Percentiles rank a stretch among this genome's conserved stretches.
These are phyloP conservation scores for Sylvicapra grimmia DNA, from an alignment of 2,113 vertebrate genomes.

Conservation along the genomic window DNA sequence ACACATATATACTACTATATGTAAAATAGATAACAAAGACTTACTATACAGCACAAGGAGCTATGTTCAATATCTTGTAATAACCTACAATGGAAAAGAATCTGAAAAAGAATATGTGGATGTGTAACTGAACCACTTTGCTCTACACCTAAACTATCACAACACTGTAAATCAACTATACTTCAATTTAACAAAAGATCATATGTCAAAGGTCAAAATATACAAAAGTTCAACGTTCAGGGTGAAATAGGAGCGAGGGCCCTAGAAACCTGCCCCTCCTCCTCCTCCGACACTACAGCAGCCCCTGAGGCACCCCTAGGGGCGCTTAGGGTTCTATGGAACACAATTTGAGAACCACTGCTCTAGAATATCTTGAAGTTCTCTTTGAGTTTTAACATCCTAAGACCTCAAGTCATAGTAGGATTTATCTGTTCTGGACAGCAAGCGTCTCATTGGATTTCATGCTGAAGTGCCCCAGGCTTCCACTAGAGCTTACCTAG, in stretches of 20 bases:
- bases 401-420: neutral
- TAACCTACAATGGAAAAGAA: neutral
- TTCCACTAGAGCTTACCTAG: neutral
- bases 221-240: neutral
- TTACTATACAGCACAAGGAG: neutral
- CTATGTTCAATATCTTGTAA: neutral
- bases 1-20: neutral
- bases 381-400: neutral
- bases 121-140: neutral
- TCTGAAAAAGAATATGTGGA: neutral
- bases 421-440: neutral
- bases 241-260: neutral
- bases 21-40: neutral
- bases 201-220: neutral
- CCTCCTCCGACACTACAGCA: fast-evolving
- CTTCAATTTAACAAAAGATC: neutral
- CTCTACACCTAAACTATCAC: neutral
- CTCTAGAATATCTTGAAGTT: neutral
- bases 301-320: fast-evolving
- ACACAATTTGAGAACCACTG: neutral
- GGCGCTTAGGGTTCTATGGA: neutral
- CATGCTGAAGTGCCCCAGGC: neutral
- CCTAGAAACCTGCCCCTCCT: neutral
- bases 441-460: neutral
- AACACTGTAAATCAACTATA: neutral